Percentiles rank a stretch among this genome's conserved stretches.
phyloP scores from a whole-genome alignment of 2,113 vertebrate genomes.

The Xiphophorus couchianus region DNA sequence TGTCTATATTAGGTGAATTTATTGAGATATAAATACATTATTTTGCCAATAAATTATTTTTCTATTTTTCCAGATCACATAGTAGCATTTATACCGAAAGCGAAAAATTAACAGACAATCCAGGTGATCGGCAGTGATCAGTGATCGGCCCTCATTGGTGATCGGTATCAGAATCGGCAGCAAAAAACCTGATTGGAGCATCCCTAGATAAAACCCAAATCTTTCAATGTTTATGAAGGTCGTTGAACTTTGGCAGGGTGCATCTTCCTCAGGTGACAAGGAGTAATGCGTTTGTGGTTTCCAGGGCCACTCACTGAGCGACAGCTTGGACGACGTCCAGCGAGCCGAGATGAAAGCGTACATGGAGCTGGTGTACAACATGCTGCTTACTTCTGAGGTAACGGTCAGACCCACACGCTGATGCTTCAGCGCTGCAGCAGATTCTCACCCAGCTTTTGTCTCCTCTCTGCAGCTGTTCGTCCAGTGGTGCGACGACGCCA shows the following conservation, averaged over 20 bases:
- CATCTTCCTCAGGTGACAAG: not conserved
- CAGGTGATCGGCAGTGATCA: no score
- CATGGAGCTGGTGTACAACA: constrained; percentile 92
- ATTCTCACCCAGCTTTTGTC: not conserved
- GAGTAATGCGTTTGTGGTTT: not conserved
- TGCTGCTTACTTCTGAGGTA: constrained; percentile 82
- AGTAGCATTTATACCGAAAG: no score
- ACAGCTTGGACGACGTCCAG: constrained; percentile 92
- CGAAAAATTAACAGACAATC: no score
- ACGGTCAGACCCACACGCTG: not conserved
- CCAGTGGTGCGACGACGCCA: constrained; percentile 96
- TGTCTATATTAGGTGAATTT: no score
- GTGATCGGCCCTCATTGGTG: no score
- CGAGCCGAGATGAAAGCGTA: constrained; percentile 99
- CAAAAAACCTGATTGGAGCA: no score
- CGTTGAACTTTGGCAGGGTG: not conserved
- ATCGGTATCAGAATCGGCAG: no score
- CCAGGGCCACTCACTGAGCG: constrained; percentile 94
- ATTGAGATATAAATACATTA: no score
- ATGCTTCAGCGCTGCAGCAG: not conserved
- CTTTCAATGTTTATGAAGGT: not conserved
- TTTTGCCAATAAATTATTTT: no score
- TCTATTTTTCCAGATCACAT: no score
- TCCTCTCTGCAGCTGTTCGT: constrained; percentile 88
- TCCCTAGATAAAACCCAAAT: not conserved